phyloP scores from a whole-genome alignment of 1,140 invertebrate species.

The Uloborus diversus region DNA sequence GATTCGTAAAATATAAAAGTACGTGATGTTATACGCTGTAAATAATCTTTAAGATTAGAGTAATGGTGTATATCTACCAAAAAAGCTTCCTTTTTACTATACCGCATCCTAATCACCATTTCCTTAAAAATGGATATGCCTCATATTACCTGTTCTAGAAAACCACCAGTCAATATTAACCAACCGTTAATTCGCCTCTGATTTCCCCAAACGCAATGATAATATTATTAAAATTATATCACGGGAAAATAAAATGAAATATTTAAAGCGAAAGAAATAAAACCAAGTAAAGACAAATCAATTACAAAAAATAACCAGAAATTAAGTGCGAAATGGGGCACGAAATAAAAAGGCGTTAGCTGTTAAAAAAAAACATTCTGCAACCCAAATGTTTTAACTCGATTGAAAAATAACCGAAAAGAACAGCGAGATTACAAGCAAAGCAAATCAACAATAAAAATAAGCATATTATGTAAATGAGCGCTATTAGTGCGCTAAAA shows the following conservation, averaged over 20 bases:
- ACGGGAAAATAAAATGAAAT: slow-evolving; percentile 23
- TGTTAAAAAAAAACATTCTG: background rate
- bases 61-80: too few species aligned
- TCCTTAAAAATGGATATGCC: too few species aligned
- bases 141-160: too few species aligned
- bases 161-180: slow-evolving; percentile 4
- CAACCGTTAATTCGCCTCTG: slow-evolving; percentile 24
- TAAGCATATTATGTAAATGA: slow-evolving; percentile 55
- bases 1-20: too few species aligned
- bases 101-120: too few species aligned
- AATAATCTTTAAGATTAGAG: too few species aligned
- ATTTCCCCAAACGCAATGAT: slow-evolving; percentile 33
- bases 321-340: slow-evolving; percentile 45
- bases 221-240: slow-evolving; percentile 24
- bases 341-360: slow-evolving; percentile 6
- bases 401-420: slow-evolving; percentile 46
- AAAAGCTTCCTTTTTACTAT: too few species aligned
- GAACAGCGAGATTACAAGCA: slow-evolving; percentile 38
- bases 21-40: too few species aligned
- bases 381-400: slow-evolving; percentile 47
- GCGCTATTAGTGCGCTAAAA: slow-evolving; percentile 54
- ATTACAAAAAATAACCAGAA: slow-evolving; percentile 46
- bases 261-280: background rate
- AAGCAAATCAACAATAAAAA: slow-evolving; percentile 54
- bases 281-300: slow-evolving; percentile 29